Base-by-base conservation (phyloP, 2,113 vertebrate genomes). In the Climacteris rufus region DNA sequence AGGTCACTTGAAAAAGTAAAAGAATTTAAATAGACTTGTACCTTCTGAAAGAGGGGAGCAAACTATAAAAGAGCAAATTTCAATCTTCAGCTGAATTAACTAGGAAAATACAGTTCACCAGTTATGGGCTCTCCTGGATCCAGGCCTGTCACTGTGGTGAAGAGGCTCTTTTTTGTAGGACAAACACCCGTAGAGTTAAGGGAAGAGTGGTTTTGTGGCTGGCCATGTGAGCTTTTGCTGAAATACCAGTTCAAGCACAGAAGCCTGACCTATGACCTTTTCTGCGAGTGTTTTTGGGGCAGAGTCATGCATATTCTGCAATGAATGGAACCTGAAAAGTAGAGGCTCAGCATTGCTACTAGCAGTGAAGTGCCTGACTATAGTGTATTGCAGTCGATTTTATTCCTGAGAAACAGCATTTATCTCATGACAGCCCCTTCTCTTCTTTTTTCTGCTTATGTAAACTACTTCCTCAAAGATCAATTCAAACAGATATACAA, bases 381-480 rank as follows among this genome's bases (percentile, higher is more conserved):
- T 95, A 93, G 80, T 63, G 39, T 59, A 79, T 80, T 95, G 90
- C 45, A 84, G 57, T 78, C 44, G 28, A 76, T 70, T 78, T 89
- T 57, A 85, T 78, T 90, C 35, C 54, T 8, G 2, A 75, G 85
- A 53, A 84, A 68, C 17, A 56, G 42, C 31, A 75, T 94, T 90
- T 53, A 72, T 87, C 60, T 80, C 69, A 63, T 83, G 59, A 74
- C 81, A 88, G 37, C 47, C 37, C 59, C 59, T 47, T 79, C 53
- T 90, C 39, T 80, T 77, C 56, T 64, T 56, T 35, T 86, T 83
- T 87, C 69, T 86, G 40, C 49, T 76, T 83, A 71, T 53, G 25
- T 91, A 95, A 95, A 89, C 64, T 79, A 39, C 75, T 89, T 87
- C 53, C 90, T 92, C 83, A 89, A 75, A 90, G 64, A 92, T 86